Conservation (phyloP, 2,888 invertebrate genomes). For the Hypomecis punctinalis region DNA sequence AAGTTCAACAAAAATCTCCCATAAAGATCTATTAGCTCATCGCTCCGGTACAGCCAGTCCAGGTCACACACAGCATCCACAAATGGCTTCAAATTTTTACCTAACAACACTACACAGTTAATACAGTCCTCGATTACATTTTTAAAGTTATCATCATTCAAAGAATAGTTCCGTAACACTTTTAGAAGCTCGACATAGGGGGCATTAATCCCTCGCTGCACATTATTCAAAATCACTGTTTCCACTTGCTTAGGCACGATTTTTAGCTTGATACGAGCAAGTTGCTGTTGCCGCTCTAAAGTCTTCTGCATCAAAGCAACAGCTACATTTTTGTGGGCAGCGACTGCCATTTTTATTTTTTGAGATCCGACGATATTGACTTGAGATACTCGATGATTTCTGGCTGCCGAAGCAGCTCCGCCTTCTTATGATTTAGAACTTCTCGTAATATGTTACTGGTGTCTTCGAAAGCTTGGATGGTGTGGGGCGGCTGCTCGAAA, state of each 20-base stretch:
- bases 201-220: constrained; percentile 65
- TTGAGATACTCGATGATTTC: constrained; percentile 77
- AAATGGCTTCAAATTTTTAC: constrained; percentile 68
- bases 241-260: constrained; percentile 77
- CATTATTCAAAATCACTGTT: constrained; percentile 69
- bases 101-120: constrained; percentile 71
- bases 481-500: constrained; percentile 62
- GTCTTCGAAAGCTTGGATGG: constrained; percentile 63
- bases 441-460: constrained; percentile 75
- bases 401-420: constrained; percentile 76
- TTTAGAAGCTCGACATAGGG: constrained; percentile 79
- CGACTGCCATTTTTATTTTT: constrained; percentile 75
- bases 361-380: constrained; percentile 71
- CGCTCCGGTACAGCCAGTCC: constrained; percentile 68
- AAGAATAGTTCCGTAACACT: constrained; percentile 70
- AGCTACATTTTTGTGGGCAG: constrained; percentile 72
- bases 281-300: constrained; percentile 69
- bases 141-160: constrained; percentile 74
- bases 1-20: constrained; percentile 68
- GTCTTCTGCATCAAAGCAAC: constrained; percentile 77
- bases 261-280: constrained; percentile 71
- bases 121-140: constrained; percentile 74
- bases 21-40: constrained; percentile 65
- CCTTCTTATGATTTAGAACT: constrained; percentile 78
- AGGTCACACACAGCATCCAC: constrained; percentile 70